Base-by-base conservation (phyloP, 2,113 vertebrate species). In the Dunckerocampus dactyliophorus region DNA sequence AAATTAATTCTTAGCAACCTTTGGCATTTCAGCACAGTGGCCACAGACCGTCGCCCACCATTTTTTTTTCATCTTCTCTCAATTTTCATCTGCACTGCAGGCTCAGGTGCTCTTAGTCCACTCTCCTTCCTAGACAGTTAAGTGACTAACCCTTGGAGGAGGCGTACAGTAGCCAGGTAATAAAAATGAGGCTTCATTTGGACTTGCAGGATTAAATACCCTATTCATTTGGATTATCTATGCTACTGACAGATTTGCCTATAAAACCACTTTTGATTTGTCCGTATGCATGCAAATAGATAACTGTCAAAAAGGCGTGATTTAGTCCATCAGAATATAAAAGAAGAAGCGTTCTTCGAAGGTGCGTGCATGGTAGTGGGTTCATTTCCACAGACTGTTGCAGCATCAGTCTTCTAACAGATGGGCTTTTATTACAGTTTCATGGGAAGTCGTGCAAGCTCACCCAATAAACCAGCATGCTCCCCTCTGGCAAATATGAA, bases 361-460 rank as follows among this genome's bases (percentile, higher is more conserved):
- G 37, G 8, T 12, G 19, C 19, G 45, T 54, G 19, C 48, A 67
- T 53, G 68, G 51, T 48, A 69, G 61, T 59, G 51, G 61, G 62
- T 62, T 75, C 45, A 48, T 65, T 65, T 81, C 42, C 55, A 55
- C 61, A 67, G 49, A 60, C 66, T 80, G 80, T 72, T 71, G 71
- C 59, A 49, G 59, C 53, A 28, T 86, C 65, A 69, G 72, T 57
- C 64, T 68, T 80, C 51, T 53, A 83, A 74, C 83, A 87, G 85
- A 88, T 88, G 85, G 78, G 67, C 82, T 85, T 88, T 84, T 84
- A 87, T 89, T 83, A 83, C 76, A 76, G 73, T 84, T 88, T 86
- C 65, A 79, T 82, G 76, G 76, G 83, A 74, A 54, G 59, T 22
- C 8, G 56, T 84, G 82, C 80, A 85, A 74, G 62, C 74, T 80